phyloP scores from a whole-genome alignment of 2,797 vertebrate genomes.

The Hirundo rustica region DNA sequence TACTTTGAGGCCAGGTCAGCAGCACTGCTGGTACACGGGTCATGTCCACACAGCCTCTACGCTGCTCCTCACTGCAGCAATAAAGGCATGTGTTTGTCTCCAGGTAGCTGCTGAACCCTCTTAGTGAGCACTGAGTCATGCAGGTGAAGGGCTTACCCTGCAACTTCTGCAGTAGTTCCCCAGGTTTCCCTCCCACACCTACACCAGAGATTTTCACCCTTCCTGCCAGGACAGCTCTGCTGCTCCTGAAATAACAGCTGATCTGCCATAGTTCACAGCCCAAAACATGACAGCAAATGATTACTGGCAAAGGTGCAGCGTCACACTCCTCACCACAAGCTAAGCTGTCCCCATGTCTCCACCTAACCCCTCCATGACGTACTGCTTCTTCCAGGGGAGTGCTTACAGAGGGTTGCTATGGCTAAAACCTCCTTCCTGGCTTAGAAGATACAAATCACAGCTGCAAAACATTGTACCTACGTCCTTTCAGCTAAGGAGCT shows the following conservation, averaged over 20 bases:
- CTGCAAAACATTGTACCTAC: not conserved
- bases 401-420: not conserved
- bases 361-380: not conserved
- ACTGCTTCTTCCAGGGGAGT: not conserved
- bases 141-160: conserved; percentile 50
- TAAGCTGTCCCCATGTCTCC: not conserved
- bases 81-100: not conserved
- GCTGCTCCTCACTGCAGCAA: not conserved
- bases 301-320: not conserved
- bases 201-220: not conserved
- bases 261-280: not conserved
- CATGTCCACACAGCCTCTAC: not conserved
- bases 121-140: not conserved
- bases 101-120: conserved; percentile 15
- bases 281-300: not conserved
- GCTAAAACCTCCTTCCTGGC: not conserved
- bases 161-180: conserved; percentile 51
- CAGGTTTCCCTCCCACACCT: conserved; percentile 42
- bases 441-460: conserved; percentile 2
- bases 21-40: not conserved
- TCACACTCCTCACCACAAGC: not conserved
- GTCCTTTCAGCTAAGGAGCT: not conserved
- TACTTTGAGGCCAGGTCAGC: not conserved
- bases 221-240: conserved; percentile 5
- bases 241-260: not conserved